These are phyloP conservation scores for Amphiprion percula DNA, from an alignment of 2,113 vertebrate genomes.

Conservation along the genomic window DNA sequence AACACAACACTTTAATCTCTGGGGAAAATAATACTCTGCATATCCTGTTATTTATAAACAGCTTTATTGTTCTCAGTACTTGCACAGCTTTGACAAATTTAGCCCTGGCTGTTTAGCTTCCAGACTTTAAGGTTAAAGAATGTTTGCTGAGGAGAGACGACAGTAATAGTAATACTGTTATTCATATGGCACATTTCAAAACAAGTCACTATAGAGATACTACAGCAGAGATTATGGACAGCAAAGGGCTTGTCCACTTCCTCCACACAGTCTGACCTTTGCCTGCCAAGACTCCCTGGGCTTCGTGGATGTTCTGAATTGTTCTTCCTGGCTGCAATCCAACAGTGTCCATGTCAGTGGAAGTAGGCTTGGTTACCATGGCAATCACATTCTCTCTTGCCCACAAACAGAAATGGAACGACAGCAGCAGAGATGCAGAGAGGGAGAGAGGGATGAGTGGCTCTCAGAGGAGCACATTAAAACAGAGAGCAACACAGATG, in stretches of 20 bases:
- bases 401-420: slow-evolving; percentile 50
- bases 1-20: slow-evolving; percentile 33
- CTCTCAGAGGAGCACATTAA: slow-evolving; percentile 78
- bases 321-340: slow-evolving; percentile 35
- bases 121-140: background rate
- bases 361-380: slow-evolving; percentile 66
- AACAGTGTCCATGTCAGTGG: slow-evolving; percentile 30
- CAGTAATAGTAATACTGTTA: background rate
- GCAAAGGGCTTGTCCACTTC: slow-evolving; percentile 6
- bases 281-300: slow-evolving; percentile 6
- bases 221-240: background rate
- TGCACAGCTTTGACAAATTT: slow-evolving; percentile 15
- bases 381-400: slow-evolving; percentile 52
- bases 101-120: background rate
- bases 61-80: slow-evolving; percentile 17
- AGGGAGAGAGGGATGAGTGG: slow-evolving; percentile 54
- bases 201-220: background rate
- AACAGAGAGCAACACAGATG: slow-evolving; percentile 68
- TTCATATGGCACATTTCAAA: background rate
- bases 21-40: slow-evolving; percentile 28
- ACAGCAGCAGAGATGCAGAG: slow-evolving; percentile 51
- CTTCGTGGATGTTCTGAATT: slow-evolving; percentile 30
- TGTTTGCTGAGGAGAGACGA: slow-evolving; percentile 8
- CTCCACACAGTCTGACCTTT: slow-evolving; percentile 28
- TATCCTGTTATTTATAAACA: slow-evolving; percentile 30